Base-by-base conservation (phyloP, 2,797 vertebrate species). In the Pteronotus mesoamericanus region DNA sequence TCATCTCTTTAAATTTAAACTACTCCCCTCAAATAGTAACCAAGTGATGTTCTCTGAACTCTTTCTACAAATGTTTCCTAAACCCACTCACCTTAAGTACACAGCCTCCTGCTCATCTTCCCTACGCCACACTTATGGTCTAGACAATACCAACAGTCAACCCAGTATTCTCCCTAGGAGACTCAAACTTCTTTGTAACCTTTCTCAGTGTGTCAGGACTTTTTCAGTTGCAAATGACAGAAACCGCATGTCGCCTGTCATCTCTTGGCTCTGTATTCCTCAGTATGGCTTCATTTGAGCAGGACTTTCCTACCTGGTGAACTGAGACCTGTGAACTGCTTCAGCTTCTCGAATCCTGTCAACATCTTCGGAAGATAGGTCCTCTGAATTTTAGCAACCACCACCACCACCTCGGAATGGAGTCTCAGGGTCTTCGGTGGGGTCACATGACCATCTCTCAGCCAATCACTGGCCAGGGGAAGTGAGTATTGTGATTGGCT, bases 141-240 rank as follows among this genome's bases (percentile, higher is more conserved):
- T 53, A 92, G 48, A 55, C 34, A 93, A 44, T 1, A 10, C 26
- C 24, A 51, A 12, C 4, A 8, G 26, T 22, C 61, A 77, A 87
- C 34, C 19, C 29, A 51, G 2, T 57, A 29, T 32, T 79, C 12
- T 48, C 34, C 18, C 15, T 37, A 68, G 69, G 84, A 88, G 21
- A 74, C 6, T 53, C 37, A 83, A 66, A 46, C 15, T 59, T 86
- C 39, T 89, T 57, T 66, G 48, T 53, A 66, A 34, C 1, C 66
- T 61, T 82, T 92, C 53, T 78, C 9, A 42, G 46, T 55, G 39
- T 72, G 15, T 42, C 51, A 85, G 61, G 42, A 68, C 19, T 61
- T 90, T 89, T 88, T 85, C 37, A 64, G 48, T 64, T 72, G 42
- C 68, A 89, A 94, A 92, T 75, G 95, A 86, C 22, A 94, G 75